Evolutionary conservation across 2,113 vertebrate species (phyloP).

Genomic region (Anguilla rostrata): DNA sequence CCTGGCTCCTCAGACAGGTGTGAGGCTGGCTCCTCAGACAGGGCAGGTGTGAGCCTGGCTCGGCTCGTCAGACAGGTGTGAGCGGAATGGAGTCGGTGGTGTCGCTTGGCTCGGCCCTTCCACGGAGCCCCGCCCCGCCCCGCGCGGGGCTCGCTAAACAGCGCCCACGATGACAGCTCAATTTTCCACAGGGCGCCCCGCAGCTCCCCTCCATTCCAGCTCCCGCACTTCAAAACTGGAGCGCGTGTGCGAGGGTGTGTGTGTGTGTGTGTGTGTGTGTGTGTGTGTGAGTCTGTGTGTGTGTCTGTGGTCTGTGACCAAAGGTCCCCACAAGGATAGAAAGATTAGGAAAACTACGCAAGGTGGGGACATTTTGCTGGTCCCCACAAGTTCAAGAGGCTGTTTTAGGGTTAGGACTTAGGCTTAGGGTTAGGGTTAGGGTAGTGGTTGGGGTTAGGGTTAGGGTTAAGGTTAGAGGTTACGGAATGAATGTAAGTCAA

Average conservation of each 20-base stretch:
- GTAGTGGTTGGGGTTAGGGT: too few species aligned
- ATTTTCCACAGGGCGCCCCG: conserved; percentile 22
- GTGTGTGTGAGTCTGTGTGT: too few species aligned
- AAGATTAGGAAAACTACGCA: too few species aligned
- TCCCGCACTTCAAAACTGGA: background rate
- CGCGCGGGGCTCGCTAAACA: background rate
- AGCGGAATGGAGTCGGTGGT: background rate
- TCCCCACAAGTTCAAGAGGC: too few species aligned
- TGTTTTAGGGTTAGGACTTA: too few species aligned
- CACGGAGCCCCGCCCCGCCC: background rate
- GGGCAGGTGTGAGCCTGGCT: background rate
- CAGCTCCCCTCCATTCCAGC: background rate
- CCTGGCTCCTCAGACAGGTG: background rate
- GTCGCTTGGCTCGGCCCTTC: conserved; percentile 8
- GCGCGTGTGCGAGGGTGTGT: background rate
- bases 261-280: background rate
- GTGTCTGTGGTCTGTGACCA: too few species aligned
- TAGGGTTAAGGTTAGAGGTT: too few species aligned
- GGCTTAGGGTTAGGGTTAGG: too few species aligned
- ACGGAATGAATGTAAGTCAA: too few species aligned
- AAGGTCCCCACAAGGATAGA: too few species aligned
- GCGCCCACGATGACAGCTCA: conserved; percentile 24
- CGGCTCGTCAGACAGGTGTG: background rate
- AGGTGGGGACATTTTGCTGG: too few species aligned
- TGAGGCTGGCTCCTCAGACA: too few species aligned